These are phyloP conservation scores for Cydia fagiglandana DNA, from an alignment of 1,140 invertebrate species.

Conservation along the genomic window DNA sequence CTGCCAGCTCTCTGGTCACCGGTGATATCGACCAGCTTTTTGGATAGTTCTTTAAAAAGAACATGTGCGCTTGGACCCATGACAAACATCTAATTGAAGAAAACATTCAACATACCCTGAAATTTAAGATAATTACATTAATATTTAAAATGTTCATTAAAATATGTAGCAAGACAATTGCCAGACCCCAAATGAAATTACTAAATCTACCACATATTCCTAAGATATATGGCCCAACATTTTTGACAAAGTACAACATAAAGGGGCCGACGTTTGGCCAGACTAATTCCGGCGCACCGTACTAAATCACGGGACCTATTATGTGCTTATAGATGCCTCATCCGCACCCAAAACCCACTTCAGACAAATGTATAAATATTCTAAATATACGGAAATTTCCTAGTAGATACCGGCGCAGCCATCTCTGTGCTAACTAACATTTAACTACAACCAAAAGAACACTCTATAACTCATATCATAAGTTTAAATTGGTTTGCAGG, in stretches of 20 bases:
- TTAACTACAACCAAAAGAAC: slow-evolving; percentile 32
- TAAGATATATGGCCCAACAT: slow-evolving; percentile 31
- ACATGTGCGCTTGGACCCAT: too few species aligned
- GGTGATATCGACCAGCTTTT: too few species aligned
- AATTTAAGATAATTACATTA: background rate
- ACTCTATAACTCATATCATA: slow-evolving; percentile 21
- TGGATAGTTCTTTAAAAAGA: too few species aligned
- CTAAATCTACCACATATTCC: background rate
- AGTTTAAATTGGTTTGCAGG: slow-evolving; percentile 33
- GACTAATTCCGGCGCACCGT: slow-evolving; percentile 68
- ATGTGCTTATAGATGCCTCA: slow-evolving; percentile 61
- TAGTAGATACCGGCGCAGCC: slow-evolving; percentile 33
- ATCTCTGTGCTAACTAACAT: background rate
- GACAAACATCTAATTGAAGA: too few species aligned
- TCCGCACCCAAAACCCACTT: slow-evolving; percentile 59
- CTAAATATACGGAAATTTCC: slow-evolving; percentile 74
- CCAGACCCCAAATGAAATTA: background rate
- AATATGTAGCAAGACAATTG: background rate
- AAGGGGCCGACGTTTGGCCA: slow-evolving; percentile 53
- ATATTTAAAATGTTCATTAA: background rate
- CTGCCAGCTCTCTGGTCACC: too few species aligned
- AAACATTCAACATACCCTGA: too few species aligned
- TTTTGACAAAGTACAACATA: slow-evolving; percentile 51
- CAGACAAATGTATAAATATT: slow-evolving; percentile 76
- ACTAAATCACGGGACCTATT: slow-evolving; percentile 72